A percentile compares a stretch with the other conserved stretches of the same genome.
Evolutionary conservation across 2,113 vertebrate species (phyloP).

Genomic region (Saccopteryx leptura): DNA sequence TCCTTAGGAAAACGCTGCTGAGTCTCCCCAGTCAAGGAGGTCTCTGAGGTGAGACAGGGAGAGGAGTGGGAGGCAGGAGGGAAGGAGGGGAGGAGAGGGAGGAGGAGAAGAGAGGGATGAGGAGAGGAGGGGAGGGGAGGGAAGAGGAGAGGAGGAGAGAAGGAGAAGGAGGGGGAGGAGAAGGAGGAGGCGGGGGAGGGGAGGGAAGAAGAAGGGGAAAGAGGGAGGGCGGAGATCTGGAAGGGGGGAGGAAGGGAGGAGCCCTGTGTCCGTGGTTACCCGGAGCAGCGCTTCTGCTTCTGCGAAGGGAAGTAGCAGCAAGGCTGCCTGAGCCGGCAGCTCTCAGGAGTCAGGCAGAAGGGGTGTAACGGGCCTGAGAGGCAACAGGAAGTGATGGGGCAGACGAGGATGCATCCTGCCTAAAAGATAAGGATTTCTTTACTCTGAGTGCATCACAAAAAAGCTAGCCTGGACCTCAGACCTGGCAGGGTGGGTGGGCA

Average conservation of each 20-base stretch:
- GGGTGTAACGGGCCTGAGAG: background rate
- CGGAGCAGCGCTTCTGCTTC: background rate
- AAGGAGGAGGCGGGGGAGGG: background rate
- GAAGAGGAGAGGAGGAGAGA: background rate
- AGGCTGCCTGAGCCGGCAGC: background rate
- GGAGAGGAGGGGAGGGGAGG: too few species aligned
- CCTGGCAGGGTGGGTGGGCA: background rate
- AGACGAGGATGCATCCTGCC: background rate
- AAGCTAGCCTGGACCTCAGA: background rate
- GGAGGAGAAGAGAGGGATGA: too few species aligned
- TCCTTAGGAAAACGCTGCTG: background rate
- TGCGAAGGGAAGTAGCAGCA: background rate
- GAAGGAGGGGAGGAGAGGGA: rapidly evolving
- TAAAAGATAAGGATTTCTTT: background rate
- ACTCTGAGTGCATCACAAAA: background rate
- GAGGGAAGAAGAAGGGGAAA: too few species aligned
- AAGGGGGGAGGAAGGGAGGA: background rate
- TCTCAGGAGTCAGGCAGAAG: background rate
- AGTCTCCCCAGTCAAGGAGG: background rate
- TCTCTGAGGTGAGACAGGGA: background rate
- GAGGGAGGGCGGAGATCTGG: background rate
- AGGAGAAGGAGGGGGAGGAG: too few species aligned
- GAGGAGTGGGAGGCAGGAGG: background rate
- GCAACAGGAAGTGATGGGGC: background rate
- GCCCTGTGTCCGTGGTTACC: rapidly evolving